Percentiles rank a stretch among this genome's conserved stretches.
Evolutionary conservation across 2,797 vertebrate species (phyloP).

Genomic region (Acipenser transmontanus): DNA sequence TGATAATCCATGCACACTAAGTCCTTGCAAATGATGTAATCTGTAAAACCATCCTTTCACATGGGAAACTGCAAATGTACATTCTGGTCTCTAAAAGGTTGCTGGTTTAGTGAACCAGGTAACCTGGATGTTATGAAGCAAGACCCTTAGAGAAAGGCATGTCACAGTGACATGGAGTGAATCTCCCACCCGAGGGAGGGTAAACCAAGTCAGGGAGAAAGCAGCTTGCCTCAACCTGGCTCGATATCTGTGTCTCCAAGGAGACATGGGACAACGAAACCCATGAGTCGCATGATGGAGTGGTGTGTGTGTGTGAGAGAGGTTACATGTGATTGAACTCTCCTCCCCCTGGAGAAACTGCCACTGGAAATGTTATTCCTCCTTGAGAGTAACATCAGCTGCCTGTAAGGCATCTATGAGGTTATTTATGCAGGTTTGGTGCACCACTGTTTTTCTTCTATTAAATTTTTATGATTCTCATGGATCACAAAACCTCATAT

Average conservation of each 20-base stretch:
- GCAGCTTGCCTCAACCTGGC: neutral
- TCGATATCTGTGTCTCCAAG: neutral
- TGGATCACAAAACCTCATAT: too few species aligned
- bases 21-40: neutral
- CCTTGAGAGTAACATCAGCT: too few species aligned
- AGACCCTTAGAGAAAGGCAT: neutral
- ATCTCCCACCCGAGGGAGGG: neutral
- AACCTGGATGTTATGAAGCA: neutral
- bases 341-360: too few species aligned
- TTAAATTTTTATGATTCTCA: too few species aligned
- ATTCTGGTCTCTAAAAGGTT: neutral
- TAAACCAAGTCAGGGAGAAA: constrained; percentile 1
- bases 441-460: too few species aligned
- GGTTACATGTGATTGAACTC: too few species aligned
- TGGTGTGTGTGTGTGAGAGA: too few species aligned
- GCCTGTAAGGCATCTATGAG: too few species aligned
- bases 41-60: neutral
- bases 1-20: too few species aligned
- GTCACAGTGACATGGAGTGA: neutral
- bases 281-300: neutral
- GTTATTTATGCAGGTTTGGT: too few species aligned
- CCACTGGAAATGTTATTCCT: too few species aligned
- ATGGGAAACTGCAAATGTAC: neutral
- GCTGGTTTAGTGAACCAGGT: neutral
- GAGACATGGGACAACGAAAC: neutral